Base-by-base conservation (phyloP, 2,888 invertebrate species). In the Achlya flavicornis region DNA sequence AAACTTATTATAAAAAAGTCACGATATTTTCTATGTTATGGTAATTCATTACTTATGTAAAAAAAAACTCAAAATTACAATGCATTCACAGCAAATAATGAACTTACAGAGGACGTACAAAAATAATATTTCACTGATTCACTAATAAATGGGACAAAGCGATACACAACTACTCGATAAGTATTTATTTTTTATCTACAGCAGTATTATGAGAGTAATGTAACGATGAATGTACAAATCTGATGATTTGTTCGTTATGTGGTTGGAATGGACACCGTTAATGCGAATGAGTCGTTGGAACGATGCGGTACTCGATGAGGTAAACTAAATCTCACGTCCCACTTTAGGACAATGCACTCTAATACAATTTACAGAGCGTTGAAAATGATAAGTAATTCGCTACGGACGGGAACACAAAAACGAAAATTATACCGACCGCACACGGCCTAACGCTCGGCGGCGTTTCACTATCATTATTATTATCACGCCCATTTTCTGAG, bases 391-490 rank as follows among this genome's bases (percentile, higher is more conserved):
- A 75, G 75, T 90, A 91, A 90, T 84, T 88, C 76, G 70, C 90
- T 92, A 92, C 84, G 93, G 93, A 93, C 93, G 93, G 93, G 92
- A 93, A 92, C 91, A 91, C 86, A 92, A 92, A 88, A 80, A 72
- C 73, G 73, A 75, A 80, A 79, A 77, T 65, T 69, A 64, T 66
- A 75, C 85, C 86, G 72, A 85, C 88, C 89, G 84, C 90, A 81
- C 87, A 80, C 80, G 80, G 75, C 80, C 70, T 68, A 68, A 67
- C 41, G 67, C 69, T 66, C 59, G 69, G 76, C 69, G 71, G 41
- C 41, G 41, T 41, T 41, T 12, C 12, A 75, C 65, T 69, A 66
- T 73, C 43, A 70, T 69, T 66, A 71, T 67, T 67, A 67, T 7
- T 66, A 70, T 71, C 68, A 71, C 78, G 72, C 73, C 74, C 75